Conservation (phyloP, 2,888 invertebrate species). For the Meteorus colon region DNA sequence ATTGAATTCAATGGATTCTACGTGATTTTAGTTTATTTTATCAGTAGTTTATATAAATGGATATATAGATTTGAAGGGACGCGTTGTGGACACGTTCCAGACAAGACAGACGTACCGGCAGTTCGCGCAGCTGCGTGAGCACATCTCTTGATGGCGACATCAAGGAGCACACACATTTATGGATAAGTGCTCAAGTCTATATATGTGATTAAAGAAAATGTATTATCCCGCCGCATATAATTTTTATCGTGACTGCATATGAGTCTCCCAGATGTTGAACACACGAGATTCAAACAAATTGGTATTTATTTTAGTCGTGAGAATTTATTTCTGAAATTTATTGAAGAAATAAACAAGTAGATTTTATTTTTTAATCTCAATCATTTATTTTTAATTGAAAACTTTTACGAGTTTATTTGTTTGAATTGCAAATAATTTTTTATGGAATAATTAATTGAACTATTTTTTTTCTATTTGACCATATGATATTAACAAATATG, state of each 20-base stretch:
- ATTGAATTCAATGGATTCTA: neutral
- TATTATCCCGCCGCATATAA: constrained; percentile 33
- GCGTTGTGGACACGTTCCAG: constrained; percentile 48
- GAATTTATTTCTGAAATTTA: neutral
- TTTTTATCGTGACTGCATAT: constrained; percentile 37
- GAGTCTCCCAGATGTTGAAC: constrained; percentile 34
- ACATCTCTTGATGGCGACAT: constrained; percentile 40
- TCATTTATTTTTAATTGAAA: neutral
- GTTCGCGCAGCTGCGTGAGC: constrained; percentile 36
- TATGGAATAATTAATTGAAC: no score
- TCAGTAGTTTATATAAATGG: constrained; percentile 4
- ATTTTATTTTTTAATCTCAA: no score
- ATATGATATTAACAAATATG: neutral
- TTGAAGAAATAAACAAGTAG: neutral
- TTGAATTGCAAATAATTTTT: no score
- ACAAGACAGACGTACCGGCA: constrained; percentile 10
- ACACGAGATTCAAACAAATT: constrained; percentile 6
- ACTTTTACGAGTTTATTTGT: neutral
- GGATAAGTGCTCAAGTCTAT: constrained; percentile 20
- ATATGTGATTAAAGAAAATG: constrained; percentile 1
- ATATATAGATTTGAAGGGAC: constrained; percentile 41
- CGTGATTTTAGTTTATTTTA: neutral
- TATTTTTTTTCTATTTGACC: no score
- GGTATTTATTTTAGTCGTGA: constrained; percentile 8
- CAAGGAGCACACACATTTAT: constrained; percentile 16